Base-by-base conservation (phyloP, 35 echinoderm and acorn worm genomes). In the Holothuria glaberrima region DNA sequence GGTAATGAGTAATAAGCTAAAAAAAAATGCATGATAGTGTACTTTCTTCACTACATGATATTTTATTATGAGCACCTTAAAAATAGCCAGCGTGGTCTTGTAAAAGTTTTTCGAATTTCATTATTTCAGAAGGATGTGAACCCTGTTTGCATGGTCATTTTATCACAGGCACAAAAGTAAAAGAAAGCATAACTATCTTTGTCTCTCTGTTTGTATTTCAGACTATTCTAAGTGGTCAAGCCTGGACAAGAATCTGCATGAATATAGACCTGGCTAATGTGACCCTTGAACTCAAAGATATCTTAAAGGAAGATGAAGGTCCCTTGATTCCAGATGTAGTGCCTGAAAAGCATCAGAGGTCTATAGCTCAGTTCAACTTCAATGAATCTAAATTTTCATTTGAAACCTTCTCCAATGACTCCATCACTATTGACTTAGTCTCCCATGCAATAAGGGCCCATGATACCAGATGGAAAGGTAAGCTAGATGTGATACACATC, bases 321-420 rank as follows among this genome's bases (percentile, higher is more conserved):
- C 44, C 10, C 10, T 5, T 10, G 10, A 46, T 10, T 5, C 44
- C 44, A 5, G 17, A 30, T 0, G 17, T 25, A 30, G 50, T 24
- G 25, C 10, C 44, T 4, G 4, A 46, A 30, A 41, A 12, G 34
- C 48, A 87, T 14, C 75, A 91, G 68, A 62, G 62, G 27, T 98
- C 96, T 20, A 67, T 98, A 18, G 96, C 88, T 12, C 71, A 94
- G 83, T 92, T 95, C 75, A 90, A 98, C 82, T 98, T 98, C 79
- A 98, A 94, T 86, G 80, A 98, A 68, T 98, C 96, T 52, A 76
- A 90, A 48, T 94, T 98, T 64, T 94, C 96, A 0, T 95, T 98
- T 44, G 91, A 95, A 88, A 98, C 87, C 46, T 94, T 94, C 30
- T 98, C 96, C 0, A 88, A 98, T 69, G 88, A 77, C 17, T 90